A percentile compares a stretch with the other conserved stretches of the same genome.
Conservation (phyloP, 30 jellyfish, hydroid and myxozoan genomes). For the Clytia hemisphaerica region DNA sequence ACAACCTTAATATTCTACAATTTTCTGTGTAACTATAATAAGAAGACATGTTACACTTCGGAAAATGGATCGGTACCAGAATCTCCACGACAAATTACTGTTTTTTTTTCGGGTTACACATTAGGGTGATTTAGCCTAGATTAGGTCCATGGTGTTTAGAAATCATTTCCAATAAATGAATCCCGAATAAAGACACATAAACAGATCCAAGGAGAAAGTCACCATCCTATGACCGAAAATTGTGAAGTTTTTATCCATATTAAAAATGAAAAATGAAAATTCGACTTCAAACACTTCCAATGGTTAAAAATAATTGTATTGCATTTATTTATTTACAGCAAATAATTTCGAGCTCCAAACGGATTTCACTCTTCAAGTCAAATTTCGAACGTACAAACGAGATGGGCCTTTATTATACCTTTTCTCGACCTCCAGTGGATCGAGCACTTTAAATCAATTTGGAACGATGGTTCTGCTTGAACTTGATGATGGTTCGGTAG, state of each 20-base stretch:
- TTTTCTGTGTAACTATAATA: neutral
- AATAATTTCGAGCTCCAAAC: constrained; percentile 33
- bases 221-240: no score
- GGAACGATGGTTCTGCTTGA: constrained; percentile 57
- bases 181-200: no score
- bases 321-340: constrained; percentile 10
- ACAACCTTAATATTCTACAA: neutral
- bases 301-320: neutral
- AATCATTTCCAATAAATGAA: no score
- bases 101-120: no score
- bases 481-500: constrained; percentile 69
- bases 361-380: constrained; percentile 34
- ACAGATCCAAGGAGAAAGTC: no score
- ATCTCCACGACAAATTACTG: no score
- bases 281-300: no score
- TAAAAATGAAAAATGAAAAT: no score
- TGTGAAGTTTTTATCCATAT: no score
- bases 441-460: neutral
- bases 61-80: no score
- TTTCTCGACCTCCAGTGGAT: constrained; percentile 14
- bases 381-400: constrained; percentile 73
- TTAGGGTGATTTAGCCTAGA: no score
- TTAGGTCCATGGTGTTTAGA: no score
- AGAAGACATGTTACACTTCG: neutral
- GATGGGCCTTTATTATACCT: constrained; percentile 74